Percentiles rank a stretch among this genome's conserved stretches.
Conservation (phyloP, 1,140 invertebrate species). For the Arion vulgaris region DNA sequence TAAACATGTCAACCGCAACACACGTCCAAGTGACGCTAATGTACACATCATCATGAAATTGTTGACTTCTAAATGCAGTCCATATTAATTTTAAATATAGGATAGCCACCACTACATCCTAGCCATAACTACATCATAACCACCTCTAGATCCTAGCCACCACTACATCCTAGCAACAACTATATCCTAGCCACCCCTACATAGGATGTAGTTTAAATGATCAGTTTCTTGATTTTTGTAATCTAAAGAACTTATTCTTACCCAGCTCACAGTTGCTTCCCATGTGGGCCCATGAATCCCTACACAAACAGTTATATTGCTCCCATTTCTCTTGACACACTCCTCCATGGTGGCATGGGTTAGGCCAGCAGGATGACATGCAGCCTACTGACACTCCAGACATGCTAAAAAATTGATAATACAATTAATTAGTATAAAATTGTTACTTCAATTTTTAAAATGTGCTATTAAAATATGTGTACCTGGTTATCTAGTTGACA, state of each 20-base stretch:
- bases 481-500: no score
- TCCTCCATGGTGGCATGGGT: constrained; percentile 92
- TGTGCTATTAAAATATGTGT: not conserved
- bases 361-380: constrained; percentile 92
- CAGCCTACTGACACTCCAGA: constrained; percentile 86
- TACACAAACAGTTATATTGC: constrained; percentile 84
- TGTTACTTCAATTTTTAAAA: not conserved
- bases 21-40: no score
- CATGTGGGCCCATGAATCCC: constrained; percentile 91
- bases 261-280: constrained; percentile 91
- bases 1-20: no score
- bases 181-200: no score
- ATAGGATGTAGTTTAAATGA: no score
- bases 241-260: constrained; percentile 72
- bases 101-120: no score
- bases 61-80: no score
- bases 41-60: no score
- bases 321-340: constrained; percentile 94
- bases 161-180: no score
- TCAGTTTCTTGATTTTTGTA: not conserved
- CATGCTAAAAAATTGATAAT: constrained; percentile 37
- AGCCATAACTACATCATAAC: no score
- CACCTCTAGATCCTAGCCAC: no score
- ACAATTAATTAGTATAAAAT: not conserved
- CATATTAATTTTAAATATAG: no score